These are phyloP conservation scores for fruit fly (Drosophila melanogaster) DNA, from an alignment of 1,140 invertebrate genomes.

Conservation along the genomic window DNA sequence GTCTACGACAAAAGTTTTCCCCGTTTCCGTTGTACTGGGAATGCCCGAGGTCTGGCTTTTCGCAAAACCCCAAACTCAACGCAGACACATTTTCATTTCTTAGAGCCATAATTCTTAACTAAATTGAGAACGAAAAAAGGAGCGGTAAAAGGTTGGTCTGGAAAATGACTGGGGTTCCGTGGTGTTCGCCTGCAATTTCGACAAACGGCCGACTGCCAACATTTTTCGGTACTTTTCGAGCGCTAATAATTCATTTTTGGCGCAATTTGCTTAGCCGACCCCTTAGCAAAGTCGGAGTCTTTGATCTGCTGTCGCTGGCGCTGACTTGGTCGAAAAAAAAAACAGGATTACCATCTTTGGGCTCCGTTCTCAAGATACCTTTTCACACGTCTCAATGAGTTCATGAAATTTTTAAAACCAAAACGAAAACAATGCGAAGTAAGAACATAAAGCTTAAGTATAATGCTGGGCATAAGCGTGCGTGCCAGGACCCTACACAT, in stretches of 20 bases:
- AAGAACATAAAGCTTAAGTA: conserved; percentile 71
- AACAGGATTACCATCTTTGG: conserved; percentile 63
- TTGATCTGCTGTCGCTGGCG: conserved; percentile 28
- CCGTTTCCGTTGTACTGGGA: conserved; percentile 35
- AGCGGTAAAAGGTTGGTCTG: conserved; percentile 36
- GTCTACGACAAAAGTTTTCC: conserved; percentile 41
- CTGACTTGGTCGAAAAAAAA: conserved; percentile 44
- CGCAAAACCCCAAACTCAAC: conserved; percentile 30
- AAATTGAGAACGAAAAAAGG: conserved; percentile 55
- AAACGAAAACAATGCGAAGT: conserved; percentile 60
- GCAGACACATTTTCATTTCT: conserved; percentile 71
- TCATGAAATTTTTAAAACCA: conserved; percentile 76
- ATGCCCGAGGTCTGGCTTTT: conserved; percentile 42
- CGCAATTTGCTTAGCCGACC: conserved; percentile 69
- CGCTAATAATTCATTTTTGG: conserved; percentile 80
- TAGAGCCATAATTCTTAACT: conserved; percentile 68
- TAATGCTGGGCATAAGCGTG: conserved; percentile 74
- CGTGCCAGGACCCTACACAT: conserved; percentile 53
- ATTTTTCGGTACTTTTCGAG: conserved; percentile 60
- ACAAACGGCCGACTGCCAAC: conserved; percentile 64
- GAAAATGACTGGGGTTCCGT: conserved; percentile 10
- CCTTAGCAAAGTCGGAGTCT: conserved; percentile 17
- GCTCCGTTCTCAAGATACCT: conserved; percentile 44
- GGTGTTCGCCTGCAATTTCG: conserved; percentile 59
- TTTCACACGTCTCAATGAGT: conserved; percentile 72